Evolutionary conservation across 2,113 vertebrate species (phyloP).

Genomic region (Pseudopipra pipra): DNA sequence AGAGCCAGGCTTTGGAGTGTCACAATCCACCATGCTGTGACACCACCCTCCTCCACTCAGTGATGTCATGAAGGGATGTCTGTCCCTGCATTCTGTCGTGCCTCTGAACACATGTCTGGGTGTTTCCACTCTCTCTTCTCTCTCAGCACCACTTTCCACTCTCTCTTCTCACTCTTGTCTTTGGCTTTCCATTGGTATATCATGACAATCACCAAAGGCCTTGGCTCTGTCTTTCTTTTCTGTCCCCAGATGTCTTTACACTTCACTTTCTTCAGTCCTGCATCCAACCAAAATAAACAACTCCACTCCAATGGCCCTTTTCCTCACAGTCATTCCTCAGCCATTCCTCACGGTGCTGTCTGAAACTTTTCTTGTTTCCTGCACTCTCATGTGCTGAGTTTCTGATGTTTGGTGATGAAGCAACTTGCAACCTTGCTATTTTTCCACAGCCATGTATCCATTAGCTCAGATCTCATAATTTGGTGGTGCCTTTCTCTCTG

Average conservation of each 20-base stretch:
- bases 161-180: not conserved
- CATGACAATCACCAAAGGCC: not conserved
- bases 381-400: not conserved
- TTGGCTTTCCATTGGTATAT: not conserved
- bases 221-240: not conserved
- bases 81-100: not conserved
- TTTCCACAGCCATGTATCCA: not conserved
- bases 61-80: not conserved
- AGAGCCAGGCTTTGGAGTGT: not conserved
- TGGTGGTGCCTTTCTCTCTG: not conserved
- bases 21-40: not conserved
- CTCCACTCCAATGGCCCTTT: not conserved
- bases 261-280: not conserved
- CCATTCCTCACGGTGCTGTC: not conserved
- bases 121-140: not conserved
- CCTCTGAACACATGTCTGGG: rapidly evolving
- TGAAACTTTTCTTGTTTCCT: not conserved
- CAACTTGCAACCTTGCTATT: not conserved
- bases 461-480: not conserved
- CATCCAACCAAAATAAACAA: not conserved
- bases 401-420: not conserved
- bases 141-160: not conserved
- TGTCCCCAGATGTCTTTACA: not conserved
- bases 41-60: not conserved
- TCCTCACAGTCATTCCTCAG: not conserved